Base-by-base conservation (phyloP, 2,113 vertebrate genomes). In the Micromys minutus region DNA sequence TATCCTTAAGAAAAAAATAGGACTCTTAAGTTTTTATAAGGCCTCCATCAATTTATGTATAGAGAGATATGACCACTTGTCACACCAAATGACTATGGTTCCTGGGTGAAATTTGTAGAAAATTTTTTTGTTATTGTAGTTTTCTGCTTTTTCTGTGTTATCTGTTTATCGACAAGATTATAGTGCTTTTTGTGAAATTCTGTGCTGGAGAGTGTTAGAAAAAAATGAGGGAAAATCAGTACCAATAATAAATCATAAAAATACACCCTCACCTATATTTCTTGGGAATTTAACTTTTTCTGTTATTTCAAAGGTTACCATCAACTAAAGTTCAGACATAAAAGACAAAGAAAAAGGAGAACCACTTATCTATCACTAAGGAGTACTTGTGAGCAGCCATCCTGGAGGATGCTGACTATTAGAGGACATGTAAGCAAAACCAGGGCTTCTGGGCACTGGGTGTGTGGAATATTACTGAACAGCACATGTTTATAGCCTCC, bases 251-350 rank as follows among this genome's bases (percentile, higher is more conserved):
- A n/a, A 69, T 87, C 59, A 85, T 85, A 11, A 69, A 88, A 24
- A 7, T 5, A 11, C 31, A 19, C 45, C 42, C 34, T 0, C 22
- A 7, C 4, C 22, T 86, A 8, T 80, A 79, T 12, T 93, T 24
- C 90, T 29, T 50, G 57, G 12, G 2, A 93, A 81, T 29, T 88
- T 57, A 91, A 96, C 61, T n/a, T 80, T 36, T 93, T 47, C 17
- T 61, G 3, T 91, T 93, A 86, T 95, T 97, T 95, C 1, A 52
- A 39, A 34, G 2, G 19, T 34, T 84, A 94, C 55, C 4, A 95
- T 96, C 76, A 94, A 36, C 24, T 9, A 71, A 24, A 87, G 52
- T 83, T 93, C 83, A 94, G 24, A 95, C 8, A 71, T 69, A 97
- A 63, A 92, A 87, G 59, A 67, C 24, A 93, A 90, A 84, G 16